phyloP scores from a whole-genome alignment of 1,140 invertebrate genomes.

The Alviniconcha marisindica region DNA sequence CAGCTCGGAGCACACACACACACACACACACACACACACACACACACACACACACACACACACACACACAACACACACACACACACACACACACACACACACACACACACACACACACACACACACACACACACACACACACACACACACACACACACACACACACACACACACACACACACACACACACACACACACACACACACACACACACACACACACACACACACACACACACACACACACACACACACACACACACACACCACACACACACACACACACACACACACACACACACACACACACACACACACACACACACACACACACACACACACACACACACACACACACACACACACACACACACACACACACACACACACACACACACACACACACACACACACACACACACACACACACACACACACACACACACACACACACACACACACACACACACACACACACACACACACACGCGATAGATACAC shows the following conservation, averaged over 20 bases:
- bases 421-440: background rate
- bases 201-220: too few relatives aligned
- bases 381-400: background rate
- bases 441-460: background rate
- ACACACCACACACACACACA: too few relatives aligned
- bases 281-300: too few relatives aligned
- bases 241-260: too few relatives aligned
- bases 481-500: too few relatives aligned
- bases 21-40: background rate
- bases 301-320: background rate
- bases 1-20: background rate
- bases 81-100: background rate
- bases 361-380: background rate
- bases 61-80: conserved; percentile 1
- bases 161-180: too few relatives aligned
- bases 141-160: too few relatives aligned
- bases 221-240: too few relatives aligned
- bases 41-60: too few relatives aligned
- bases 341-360: conserved; percentile 13
- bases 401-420: background rate
- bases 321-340: conserved; percentile 4
- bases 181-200: too few relatives aligned
- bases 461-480: too few relatives aligned
- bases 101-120: background rate
- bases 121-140: too few relatives aligned